Base-by-base conservation (phyloP, 2,797 vertebrate genomes). In the Lagocephalus sceleratus region DNA sequence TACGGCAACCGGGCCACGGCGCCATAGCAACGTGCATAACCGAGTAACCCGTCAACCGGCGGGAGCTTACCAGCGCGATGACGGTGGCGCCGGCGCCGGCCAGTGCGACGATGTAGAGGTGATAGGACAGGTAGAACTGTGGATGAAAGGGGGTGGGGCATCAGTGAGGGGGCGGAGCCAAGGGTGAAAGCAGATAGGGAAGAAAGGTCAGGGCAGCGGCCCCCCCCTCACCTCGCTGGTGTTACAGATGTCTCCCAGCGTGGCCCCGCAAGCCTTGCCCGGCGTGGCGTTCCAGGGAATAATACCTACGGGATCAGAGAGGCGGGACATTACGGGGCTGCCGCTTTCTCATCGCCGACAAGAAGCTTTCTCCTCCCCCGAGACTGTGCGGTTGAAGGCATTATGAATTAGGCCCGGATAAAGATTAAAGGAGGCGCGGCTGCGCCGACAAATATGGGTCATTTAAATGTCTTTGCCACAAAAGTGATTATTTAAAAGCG, bases 91-190 rank as follows among this genome's bases (percentile, higher is more conserved):
- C 97, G 62, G 96, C 95, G 71, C 96, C 96, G 6, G 97, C 97
- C 60, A 96, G 93, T 44, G 96, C 95, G 55, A 99, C 97, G 44
- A 99, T 98, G 90, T 96, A 99, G 81, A 99, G 94, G 81, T 98
- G 95, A 60, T 97, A 99, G 63, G 95, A 98, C 89, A 99, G 91
- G 89, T 98, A 98, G 90, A 99, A 99, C 97, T 99, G 87, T 35
- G 88, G 82, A 81, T 35, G 15, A 78, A 0, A 44, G 22, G 51
- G 56, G n/a, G n/a, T n/a, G 32, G 40, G 38, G 19, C 7, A 9
- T 42, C 9, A 42, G 15, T 7, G 17, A 42, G 3, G 17, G n/a
- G 17, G 16, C 40, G 17, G n/a, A 42, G 40, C n/a, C 16, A n/a
- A 11, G 40, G 25, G n/a, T 42, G 12, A 1, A 14, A 0, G 11